Base-by-base conservation (phyloP, 2,888 invertebrate genomes). In the Cephus runcator region DNA sequence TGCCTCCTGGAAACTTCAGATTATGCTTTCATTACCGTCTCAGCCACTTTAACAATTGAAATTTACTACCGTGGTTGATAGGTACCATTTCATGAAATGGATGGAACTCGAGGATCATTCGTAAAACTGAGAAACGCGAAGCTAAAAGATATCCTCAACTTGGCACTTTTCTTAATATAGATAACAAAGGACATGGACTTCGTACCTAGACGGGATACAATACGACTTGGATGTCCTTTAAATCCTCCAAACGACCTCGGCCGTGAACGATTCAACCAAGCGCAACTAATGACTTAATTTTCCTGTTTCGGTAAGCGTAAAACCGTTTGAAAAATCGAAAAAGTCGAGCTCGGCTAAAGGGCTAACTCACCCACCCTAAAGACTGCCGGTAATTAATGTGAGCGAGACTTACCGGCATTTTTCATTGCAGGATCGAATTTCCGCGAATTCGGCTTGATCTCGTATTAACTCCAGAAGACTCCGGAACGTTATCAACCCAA, bases 1-100 rank as follows among this genome's bases (percentile, higher is more conserved):
- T 76, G 77, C 79, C 77, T 77, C 79, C 69, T 79, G 81, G 79
- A 79, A 84, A 84, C 81, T 85, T 83, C 77, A 78, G 81, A 84
- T 84, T 82, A 82, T 82, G 83, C 83, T 85, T 84, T 85, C 84
- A 85, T 83, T 83, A 81, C 79, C 73, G 76, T 79, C 82, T 83
- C 83, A 82, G 82, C 81, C 79, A 81, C 83, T 80, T 80, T 81
- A 80, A 83, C 83, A 84, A 85, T 85, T 84, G 82, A 79, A 82
- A 82, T 83, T 84, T 81, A 80, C 79, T 73, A 71, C 9, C 23
- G 56, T 6, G 56, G 56, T 56, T 56, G 23, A 56, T 56, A 56
- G 23, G 56, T 23, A 56, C 56, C 23, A 56, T 56, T 56, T 56
- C 6, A 9, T 56, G 23, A 56, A 56, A 56, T 23, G 23, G 9